Conservation (phyloP, 1,140 invertebrate genomes). For the Danaus melanippus region DNA sequence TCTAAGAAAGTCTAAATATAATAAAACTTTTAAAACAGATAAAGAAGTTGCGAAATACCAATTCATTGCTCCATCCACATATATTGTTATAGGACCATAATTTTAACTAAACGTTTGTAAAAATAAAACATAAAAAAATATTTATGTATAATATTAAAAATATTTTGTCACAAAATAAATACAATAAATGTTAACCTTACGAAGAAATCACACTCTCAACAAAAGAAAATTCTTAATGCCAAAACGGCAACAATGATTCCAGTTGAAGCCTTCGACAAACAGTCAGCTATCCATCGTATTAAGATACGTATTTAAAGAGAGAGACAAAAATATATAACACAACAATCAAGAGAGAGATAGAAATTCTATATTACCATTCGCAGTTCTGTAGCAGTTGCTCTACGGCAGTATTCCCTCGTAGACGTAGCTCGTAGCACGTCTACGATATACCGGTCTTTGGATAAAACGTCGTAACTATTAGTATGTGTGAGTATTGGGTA, state of each 20-base stretch:
- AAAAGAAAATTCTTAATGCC: conserved; percentile 45
- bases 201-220: conserved; percentile 28
- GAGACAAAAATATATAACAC: conserved; percentile 21
- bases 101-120: too few species aligned
- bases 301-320: conserved; percentile 36
- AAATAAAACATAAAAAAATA: background rate
- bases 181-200: conserved; percentile 21
- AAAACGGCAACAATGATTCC: conserved; percentile 57
- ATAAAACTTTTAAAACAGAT: too few species aligned
- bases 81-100: too few species aligned
- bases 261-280: conserved; percentile 48
- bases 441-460: conserved; percentile 27
- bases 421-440: conserved; percentile 44
- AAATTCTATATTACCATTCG: conserved; percentile 18
- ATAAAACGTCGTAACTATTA: conserved; percentile 28
- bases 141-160: background rate
- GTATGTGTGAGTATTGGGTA: conserved; percentile 30
- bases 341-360: conserved; percentile 27
- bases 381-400: conserved; percentile 33
- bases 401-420: conserved; percentile 52
- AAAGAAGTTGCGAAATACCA: too few species aligned
- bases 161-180: background rate
- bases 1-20: too few species aligned
- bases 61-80: too few species aligned
- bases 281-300: conserved; percentile 39